Percentiles rank a stretch among this genome's conserved stretches.
phyloP scores from a whole-genome alignment of 2,888 invertebrate species.

The Pachymerium ferrugineum region DNA sequence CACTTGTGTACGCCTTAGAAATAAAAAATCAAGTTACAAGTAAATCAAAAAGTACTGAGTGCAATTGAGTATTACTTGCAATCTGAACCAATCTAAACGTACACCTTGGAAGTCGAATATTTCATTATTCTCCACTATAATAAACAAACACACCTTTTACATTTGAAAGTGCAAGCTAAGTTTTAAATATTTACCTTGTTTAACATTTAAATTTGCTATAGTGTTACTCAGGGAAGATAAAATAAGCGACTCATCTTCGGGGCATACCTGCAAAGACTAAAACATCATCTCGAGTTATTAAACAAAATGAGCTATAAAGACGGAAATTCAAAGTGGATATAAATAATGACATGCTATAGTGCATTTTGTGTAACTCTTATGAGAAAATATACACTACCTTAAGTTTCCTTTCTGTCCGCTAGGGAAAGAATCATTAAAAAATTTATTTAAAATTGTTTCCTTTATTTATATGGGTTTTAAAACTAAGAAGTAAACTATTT shows the following conservation, averaged over 20 bases:
- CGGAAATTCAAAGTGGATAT: too few species aligned
- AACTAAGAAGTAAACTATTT: background rate
- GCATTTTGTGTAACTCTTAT: background rate
- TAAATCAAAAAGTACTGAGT: background rate
- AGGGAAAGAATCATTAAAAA: background rate
- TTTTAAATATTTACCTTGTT: too few species aligned
- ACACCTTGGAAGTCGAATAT: constrained; percentile 92
- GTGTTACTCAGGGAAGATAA: constrained; percentile 86
- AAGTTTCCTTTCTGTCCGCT: constrained; percentile 40
- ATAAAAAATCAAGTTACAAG: background rate
- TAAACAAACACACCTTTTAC: background rate
- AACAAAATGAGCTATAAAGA: background rate
- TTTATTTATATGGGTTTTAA: background rate
- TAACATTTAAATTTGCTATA: constrained; percentile 76
- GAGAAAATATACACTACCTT: constrained; percentile 36
- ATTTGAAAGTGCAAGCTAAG: background rate
- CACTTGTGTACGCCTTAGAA: constrained; percentile 70
- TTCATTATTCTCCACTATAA: constrained; percentile 85
- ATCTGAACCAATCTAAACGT: constrained; percentile 92
- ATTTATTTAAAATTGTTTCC: background rate
- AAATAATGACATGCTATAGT: background rate
- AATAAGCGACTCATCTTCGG: constrained; percentile 92
- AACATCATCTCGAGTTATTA: constrained; percentile 32
- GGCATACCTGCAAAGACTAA: constrained; percentile 50
- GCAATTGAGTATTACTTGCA: constrained; percentile 56